Conservation (phyloP, 2,113 vertebrate species). For the Istiophorus platypterus region DNA sequence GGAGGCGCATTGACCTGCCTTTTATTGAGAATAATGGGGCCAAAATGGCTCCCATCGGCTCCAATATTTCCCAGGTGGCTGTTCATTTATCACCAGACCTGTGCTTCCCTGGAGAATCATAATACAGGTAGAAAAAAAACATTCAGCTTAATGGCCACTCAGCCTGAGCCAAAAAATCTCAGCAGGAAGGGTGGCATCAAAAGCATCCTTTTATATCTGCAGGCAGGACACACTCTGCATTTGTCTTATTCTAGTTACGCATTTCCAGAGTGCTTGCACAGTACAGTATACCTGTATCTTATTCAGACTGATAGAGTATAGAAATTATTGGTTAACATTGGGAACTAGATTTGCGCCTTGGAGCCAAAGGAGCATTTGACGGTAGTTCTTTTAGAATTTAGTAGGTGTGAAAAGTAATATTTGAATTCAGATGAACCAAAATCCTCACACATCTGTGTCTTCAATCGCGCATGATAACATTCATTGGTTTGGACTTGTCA, state of each 20-base stretch:
- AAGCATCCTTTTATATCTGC: slow-evolving; percentile 36
- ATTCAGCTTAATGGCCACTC: slow-evolving; percentile 65
- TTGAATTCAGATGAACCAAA: background rate
- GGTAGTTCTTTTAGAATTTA: background rate
- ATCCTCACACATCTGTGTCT: background rate
- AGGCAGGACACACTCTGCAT: slow-evolving; percentile 1
- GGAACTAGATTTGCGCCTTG: background rate
- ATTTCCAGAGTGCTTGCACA: background rate
- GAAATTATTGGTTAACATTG: background rate
- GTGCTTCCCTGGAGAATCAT: slow-evolving; percentile 58
- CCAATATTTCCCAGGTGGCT: slow-evolving; percentile 73
- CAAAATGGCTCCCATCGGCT: slow-evolving; percentile 70
- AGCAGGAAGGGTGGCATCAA: slow-evolving; percentile 40
- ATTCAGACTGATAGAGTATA: background rate
- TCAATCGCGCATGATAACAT: too few species aligned
- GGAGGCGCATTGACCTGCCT: slow-evolving; percentile 63
- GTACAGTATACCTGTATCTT: background rate
- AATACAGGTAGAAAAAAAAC: slow-evolving; percentile 53
- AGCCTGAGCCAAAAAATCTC: slow-evolving; percentile 50
- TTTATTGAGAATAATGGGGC: slow-evolving; percentile 79
- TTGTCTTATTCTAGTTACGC: slow-evolving; percentile 43
- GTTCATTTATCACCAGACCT: slow-evolving; percentile 70
- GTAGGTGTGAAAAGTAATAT: background rate
- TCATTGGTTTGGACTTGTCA: too few species aligned
- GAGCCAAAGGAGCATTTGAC: background rate